Evolutionary conservation across 2,888 invertebrate genomes (phyloP).

Genomic region (Bombylius discolor): DNA sequence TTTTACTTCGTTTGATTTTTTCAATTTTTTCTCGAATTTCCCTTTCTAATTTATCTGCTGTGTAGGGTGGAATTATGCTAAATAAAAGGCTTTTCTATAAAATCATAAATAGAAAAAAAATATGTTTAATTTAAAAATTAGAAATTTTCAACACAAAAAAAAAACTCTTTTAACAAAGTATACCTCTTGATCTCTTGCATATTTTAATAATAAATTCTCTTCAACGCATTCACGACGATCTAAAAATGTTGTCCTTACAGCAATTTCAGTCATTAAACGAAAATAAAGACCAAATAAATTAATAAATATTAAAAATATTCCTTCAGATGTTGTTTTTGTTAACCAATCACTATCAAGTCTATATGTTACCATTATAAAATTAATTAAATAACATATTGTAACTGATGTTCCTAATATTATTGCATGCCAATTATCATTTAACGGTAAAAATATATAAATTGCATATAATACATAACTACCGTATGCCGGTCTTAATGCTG

Average conservation of each 20-base stretch:
- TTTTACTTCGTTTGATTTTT: conserved; percentile 33
- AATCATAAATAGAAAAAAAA: background rate
- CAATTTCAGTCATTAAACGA: conserved; percentile 76
- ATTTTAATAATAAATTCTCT: conserved; percentile 65
- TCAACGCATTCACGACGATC: conserved; percentile 78
- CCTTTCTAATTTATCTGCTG: conserved; percentile 50
- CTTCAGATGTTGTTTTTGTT: conserved; percentile 46
- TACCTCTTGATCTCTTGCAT: conserved; percentile 71
- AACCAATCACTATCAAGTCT: conserved; percentile 29
- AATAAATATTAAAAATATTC: conserved; percentile 56
- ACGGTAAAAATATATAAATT: conserved; percentile 72
- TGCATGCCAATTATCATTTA: conserved; percentile 58
- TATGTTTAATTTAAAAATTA: background rate
- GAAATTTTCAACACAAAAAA: background rate
- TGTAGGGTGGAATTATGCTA: conserved; percentile 76
- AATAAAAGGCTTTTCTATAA: conserved; percentile 67
- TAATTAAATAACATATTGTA: conserved; percentile 50
- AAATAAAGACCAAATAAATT: conserved; percentile 80
- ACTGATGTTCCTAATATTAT: conserved; percentile 55
- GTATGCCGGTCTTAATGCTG: conserved; percentile 51
- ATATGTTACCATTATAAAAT: conserved; percentile 45
- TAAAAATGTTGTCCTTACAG: conserved; percentile 72
- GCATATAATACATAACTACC: conserved; percentile 60
- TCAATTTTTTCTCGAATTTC: conserved; percentile 46
- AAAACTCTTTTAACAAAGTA: background rate